A percentile compares a stretch with the other conserved stretches of the same genome.
Evolutionary conservation across 2,888 invertebrate species (phyloP).

Genomic region (Nemapogon koenigi): DNA sequence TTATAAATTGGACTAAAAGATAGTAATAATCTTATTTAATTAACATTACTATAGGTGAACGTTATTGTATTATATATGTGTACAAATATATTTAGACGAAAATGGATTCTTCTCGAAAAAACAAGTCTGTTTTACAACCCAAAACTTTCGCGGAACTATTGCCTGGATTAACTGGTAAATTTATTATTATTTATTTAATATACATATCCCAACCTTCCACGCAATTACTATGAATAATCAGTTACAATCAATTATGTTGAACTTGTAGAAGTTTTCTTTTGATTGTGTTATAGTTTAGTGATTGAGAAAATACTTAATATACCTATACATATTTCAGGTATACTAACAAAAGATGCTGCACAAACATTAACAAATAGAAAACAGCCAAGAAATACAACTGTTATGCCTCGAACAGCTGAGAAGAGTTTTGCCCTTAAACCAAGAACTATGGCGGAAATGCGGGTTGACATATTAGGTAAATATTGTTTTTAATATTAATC

Average conservation of each 20-base stretch:
- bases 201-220: constrained; percentile 2
- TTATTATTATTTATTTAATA: background rate
- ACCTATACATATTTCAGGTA: constrained; percentile 30
- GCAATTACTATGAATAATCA: background rate
- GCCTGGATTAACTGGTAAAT: constrained; percentile 34
- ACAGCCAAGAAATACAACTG: constrained; percentile 26
- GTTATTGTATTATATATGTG: too few relatives aligned
- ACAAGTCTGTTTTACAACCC: constrained; percentile 23
- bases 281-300: too few relatives aligned
- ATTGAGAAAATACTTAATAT: too few relatives aligned
- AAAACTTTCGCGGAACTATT: constrained; percentile 39
- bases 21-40: too few relatives aligned
- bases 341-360: constrained; percentile 31
- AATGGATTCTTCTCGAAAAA: constrained; percentile 30
- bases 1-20: too few relatives aligned
- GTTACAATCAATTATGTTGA: too few relatives aligned
- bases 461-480: constrained; percentile 29
- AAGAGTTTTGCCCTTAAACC: constrained; percentile 28
- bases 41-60: too few relatives aligned
- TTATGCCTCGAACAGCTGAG: constrained; percentile 26
- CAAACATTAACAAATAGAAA: constrained; percentile 31
- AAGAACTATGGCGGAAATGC: constrained; percentile 41
- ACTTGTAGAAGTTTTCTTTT: too few relatives aligned
- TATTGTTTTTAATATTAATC: background rate
- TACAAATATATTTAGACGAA: too few relatives aligned